Conservation (phyloP, 1,140 invertebrate genomes). For the Antheraea pernyi region DNA sequence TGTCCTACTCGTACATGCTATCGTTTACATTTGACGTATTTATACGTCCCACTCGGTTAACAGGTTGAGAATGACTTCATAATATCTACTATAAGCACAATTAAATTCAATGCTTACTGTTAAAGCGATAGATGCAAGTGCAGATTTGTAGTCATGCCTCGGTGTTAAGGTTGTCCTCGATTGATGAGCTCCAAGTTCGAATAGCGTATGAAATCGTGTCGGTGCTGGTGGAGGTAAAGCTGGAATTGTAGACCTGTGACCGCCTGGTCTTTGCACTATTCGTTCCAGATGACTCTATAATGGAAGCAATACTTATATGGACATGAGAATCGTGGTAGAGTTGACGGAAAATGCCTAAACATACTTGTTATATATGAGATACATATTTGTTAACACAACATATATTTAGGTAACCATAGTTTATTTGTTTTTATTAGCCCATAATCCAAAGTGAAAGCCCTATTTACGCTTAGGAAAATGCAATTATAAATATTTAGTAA, state of each 20-base stretch:
- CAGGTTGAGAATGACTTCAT: too few species aligned
- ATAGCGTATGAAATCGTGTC: slow-evolving; percentile 87
- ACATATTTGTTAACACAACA: too few species aligned
- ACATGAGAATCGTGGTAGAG: neutral
- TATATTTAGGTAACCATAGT: too few species aligned
- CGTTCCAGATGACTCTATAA: slow-evolving; percentile 89
- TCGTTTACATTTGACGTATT: too few species aligned
- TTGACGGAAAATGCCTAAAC: too few species aligned
- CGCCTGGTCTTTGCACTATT: slow-evolving; percentile 87
- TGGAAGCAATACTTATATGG: neutral
- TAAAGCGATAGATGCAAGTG: slow-evolving; percentile 63
- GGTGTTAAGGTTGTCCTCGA: slow-evolving; percentile 62
- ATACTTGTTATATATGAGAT: too few species aligned
- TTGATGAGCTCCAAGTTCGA: slow-evolving; percentile 84
- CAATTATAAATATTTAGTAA: too few species aligned
- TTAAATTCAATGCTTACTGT: slow-evolving; percentile 41
- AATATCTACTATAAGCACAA: neutral
- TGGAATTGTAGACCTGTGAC: slow-evolving; percentile 79
- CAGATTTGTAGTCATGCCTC: slow-evolving; percentile 54
- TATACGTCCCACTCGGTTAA: too few species aligned
- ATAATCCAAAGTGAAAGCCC: too few species aligned
- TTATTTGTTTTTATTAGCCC: too few species aligned
- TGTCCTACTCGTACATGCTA: too few species aligned
- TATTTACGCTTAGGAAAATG: too few species aligned
- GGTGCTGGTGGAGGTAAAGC: slow-evolving; percentile 85